Evolutionary conservation across 2,888 invertebrate genomes (phyloP).

Genomic region (Notocelia uddmanniana): DNA sequence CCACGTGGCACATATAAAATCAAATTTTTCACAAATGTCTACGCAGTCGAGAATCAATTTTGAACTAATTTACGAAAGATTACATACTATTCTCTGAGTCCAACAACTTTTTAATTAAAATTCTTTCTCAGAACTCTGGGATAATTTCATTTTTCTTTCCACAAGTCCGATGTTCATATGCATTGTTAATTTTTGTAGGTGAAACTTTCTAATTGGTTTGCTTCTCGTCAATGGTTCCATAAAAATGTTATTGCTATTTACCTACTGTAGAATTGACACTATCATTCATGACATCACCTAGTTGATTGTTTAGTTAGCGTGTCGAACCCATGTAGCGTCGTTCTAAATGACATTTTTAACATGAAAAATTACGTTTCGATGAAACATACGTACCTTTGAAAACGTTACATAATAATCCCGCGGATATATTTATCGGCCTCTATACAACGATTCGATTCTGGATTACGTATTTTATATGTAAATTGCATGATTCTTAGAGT

Average conservation of each 20-base stretch:
- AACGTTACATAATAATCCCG: too few species aligned
- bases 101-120: slow-evolving; percentile 81
- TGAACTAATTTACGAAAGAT: slow-evolving; percentile 80
- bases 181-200: slow-evolving; percentile 47
- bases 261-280: background rate
- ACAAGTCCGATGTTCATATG: slow-evolving; percentile 54
- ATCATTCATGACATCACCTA: background rate
- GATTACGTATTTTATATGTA: too few species aligned
- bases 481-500: too few species aligned
- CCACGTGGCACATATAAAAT: slow-evolving; percentile 28
- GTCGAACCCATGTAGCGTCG: too few species aligned
- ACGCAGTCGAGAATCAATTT: slow-evolving; percentile 73
- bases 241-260: background rate
- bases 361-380: too few species aligned
- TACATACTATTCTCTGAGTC: slow-evolving; percentile 75
- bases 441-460: too few species aligned
- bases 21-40: slow-evolving; percentile 53
- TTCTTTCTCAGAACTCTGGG: slow-evolving; percentile 70
- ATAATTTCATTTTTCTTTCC: slow-evolving; percentile 70
- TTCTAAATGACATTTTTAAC: too few species aligned
- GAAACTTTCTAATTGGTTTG: slow-evolving; percentile 45
- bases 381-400: too few species aligned
- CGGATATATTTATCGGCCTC: too few species aligned
- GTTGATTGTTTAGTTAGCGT: too few species aligned
- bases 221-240: slow-evolving; percentile 17